Evolutionary conservation across 37 sponge, comb jelly and placozoan genomes (phyloP).

Genomic region (Oopsacas minuta): DNA sequence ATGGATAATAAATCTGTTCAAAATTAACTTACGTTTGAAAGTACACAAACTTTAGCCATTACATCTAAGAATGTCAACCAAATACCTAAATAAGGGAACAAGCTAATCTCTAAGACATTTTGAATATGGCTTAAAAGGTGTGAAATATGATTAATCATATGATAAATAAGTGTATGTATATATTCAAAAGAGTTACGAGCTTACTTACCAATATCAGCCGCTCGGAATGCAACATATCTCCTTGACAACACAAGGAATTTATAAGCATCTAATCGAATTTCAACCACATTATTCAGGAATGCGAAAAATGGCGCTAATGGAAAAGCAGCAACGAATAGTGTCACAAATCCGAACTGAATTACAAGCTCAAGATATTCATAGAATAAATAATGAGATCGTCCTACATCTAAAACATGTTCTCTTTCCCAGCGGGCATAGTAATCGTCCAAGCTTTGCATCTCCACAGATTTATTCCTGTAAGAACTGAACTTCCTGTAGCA

Average conservation of each 20-base stretch:
- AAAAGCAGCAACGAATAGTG: conserved; percentile 72
- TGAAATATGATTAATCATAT: too few relatives aligned
- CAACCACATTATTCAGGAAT: conserved; percentile 57
- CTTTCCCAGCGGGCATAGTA: conserved; percentile 49
- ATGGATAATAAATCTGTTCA: neutral
- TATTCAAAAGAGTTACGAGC: neutral
- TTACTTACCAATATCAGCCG: conserved; percentile 65
- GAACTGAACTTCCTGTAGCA: neutral
- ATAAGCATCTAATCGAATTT: conserved; percentile 65
- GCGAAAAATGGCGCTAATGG: conserved; percentile 80
- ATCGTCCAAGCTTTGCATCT: conserved; percentile 19
- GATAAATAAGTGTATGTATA: too few relatives aligned
- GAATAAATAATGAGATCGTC: conserved; percentile 38
- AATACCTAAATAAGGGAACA: too few relatives aligned
- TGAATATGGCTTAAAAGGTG: too few relatives aligned
- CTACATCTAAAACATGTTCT: conserved; percentile 42
- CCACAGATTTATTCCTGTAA: neutral
- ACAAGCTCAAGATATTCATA: conserved; percentile 66
- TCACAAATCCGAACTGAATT: conserved; percentile 73
- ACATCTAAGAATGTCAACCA: neutral
- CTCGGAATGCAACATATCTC: conserved; percentile 52
- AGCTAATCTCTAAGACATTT: too few relatives aligned
- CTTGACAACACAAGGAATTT: conserved; percentile 36
- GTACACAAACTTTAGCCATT: neutral
- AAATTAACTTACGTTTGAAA: neutral